Evolutionary conservation across 2,113 vertebrate species (phyloP).

Genomic region (Podarcis cretensis): DNA sequence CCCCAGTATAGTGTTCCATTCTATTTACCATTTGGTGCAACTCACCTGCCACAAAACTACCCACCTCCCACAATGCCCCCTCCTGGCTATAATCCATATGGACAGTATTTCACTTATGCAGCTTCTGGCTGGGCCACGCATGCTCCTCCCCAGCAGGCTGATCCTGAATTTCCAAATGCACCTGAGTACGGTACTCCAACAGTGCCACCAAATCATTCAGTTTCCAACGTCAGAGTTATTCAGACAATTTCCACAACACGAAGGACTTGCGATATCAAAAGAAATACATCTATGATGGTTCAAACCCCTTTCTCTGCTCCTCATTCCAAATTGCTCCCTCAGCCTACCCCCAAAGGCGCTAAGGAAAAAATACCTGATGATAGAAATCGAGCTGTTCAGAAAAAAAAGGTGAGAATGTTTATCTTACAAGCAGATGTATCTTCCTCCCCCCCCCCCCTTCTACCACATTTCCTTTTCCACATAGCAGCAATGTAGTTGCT

Average conservation of each 20-base stretch:
- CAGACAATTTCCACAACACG: constrained; percentile 71
- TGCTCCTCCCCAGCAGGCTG: constrained; percentile 70
- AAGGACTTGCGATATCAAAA: constrained; percentile 58
- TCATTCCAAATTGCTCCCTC: constrained; percentile 60
- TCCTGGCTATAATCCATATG: constrained; percentile 84
- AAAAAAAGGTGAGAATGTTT: neutral
- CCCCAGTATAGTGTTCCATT: constrained; percentile 77
- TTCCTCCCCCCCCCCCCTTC: too few species aligned
- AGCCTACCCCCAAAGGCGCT: neutral
- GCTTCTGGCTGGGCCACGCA: constrained; percentile 89
- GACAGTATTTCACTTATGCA: constrained; percentile 87
- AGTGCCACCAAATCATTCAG: constrained; percentile 70
- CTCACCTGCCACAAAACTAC: constrained; percentile 81
- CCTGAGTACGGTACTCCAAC: constrained; percentile 69
- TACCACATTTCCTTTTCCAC: neutral
- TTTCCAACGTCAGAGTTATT: constrained; percentile 85
- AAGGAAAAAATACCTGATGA: neutral
- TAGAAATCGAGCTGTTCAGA: neutral
- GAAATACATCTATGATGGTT: constrained; percentile 69
- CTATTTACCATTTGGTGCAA: constrained; percentile 78
- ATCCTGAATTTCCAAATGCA: constrained; percentile 75
- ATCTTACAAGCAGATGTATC: neutral
- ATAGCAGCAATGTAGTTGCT: neutral
- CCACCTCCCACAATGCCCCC: constrained; percentile 74
- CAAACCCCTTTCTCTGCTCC: constrained; percentile 74